Conservation (phyloP, 2,888 invertebrate genomes). For the Brachyptera putata region DNA sequence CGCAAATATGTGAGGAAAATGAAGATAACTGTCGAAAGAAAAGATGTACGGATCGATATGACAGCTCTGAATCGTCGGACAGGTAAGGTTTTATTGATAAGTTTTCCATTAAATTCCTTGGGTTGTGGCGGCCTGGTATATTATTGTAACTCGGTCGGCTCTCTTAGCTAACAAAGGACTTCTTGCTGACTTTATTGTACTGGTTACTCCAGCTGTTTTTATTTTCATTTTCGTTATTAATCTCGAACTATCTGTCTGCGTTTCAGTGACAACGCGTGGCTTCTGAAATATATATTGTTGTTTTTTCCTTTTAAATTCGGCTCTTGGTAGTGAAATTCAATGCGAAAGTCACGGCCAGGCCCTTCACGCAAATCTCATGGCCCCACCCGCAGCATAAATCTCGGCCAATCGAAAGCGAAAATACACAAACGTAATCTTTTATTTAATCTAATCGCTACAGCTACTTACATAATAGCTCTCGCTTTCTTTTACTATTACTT, state of each 20-base stretch:
- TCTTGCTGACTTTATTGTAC: background rate
- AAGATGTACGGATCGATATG: conserved; percentile 86
- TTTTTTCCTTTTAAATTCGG: conserved; percentile 1
- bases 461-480: no score
- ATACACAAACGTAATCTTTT: background rate
- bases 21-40: conserved; percentile 62
- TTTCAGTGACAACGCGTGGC: background rate
- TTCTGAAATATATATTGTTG: background rate
- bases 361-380: conserved; percentile 30
- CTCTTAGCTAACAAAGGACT: conserved; percentile 15
- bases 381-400: conserved; percentile 27
- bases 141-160: background rate
- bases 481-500: no score
- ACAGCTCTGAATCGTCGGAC: conserved; percentile 92
- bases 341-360: conserved; percentile 31
- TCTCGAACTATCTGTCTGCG: background rate
- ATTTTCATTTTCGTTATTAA: background rate
- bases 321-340: conserved; percentile 23
- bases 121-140: background rate
- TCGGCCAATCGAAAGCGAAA: conserved; percentile 31
- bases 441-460: no score
- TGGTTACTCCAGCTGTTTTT: background rate
- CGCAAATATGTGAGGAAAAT: conserved; percentile 31
- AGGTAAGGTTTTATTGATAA: conserved; percentile 57
- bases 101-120: background rate